phyloP scores from a whole-genome alignment of 2,797 vertebrate genomes.

The Malacoraja senta region DNA sequence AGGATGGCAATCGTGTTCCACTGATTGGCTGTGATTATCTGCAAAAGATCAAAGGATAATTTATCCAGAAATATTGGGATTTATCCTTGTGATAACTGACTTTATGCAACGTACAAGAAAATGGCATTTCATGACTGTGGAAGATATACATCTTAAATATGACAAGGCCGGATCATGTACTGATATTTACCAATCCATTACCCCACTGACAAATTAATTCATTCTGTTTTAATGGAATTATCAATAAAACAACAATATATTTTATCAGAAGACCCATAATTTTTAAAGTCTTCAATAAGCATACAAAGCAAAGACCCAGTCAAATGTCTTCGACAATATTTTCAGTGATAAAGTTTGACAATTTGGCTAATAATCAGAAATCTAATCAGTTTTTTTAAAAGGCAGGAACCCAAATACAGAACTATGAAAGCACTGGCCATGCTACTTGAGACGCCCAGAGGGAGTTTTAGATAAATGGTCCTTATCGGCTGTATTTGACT shows the following conservation, averaged over 20 bases:
- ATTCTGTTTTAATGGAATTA: background rate
- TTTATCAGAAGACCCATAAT: background rate
- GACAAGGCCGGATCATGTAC: background rate
- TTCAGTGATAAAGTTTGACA: too few relatives aligned
- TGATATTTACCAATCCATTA: background rate
- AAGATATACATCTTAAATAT: background rate
- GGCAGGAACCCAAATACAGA: background rate
- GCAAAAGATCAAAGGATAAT: conserved; percentile 45
- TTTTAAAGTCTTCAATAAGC: background rate
- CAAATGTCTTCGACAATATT: too few relatives aligned
- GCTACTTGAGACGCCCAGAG: background rate
- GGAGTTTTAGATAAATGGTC: background rate
- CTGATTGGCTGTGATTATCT: conserved; percentile 92
- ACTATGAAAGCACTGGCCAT: too few relatives aligned
- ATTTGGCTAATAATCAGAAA: too few relatives aligned
- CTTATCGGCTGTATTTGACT: background rate
- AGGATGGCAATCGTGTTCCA: conserved; percentile 90
- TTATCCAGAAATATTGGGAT: background rate
- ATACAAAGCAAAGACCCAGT: background rate
- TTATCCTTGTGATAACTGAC: background rate
- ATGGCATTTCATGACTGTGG: background rate
- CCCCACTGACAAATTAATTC: background rate
- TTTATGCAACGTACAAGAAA: background rate
- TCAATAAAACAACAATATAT: background rate
- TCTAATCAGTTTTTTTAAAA: too few relatives aligned